phyloP scores from a whole-genome alignment of 2,888 invertebrate species.

The Perizoma affinitatum region DNA sequence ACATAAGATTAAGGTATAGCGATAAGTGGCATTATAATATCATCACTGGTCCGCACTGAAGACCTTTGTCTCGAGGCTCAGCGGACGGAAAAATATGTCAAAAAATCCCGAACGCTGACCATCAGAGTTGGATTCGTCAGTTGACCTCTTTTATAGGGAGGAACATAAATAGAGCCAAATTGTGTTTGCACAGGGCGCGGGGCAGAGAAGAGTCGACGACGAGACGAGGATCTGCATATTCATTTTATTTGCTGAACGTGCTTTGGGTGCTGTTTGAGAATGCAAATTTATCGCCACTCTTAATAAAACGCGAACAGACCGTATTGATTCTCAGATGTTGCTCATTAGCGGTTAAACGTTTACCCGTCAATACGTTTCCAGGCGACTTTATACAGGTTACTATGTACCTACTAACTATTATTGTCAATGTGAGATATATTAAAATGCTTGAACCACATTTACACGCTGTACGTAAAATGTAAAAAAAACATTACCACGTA shows the following conservation, averaged over 20 bases:
- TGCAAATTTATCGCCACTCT: constrained; percentile 80
- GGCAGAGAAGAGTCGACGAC: constrained; percentile 52
- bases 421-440: neutral
- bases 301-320: constrained; percentile 78
- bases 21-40: no score
- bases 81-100: no score
- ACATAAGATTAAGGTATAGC: no score
- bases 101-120: no score
- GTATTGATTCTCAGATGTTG: constrained; percentile 75
- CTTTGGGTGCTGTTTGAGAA: constrained; percentile 65
- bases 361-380: constrained; percentile 6
- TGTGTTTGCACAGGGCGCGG: constrained; percentile 69
- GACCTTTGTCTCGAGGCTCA: no score
- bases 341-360: constrained; percentile 55
- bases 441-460: neutral
- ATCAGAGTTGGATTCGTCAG: no score
- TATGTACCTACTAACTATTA: neutral
- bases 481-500: no score
- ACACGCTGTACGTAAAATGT: no score
- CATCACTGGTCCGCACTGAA: no score
- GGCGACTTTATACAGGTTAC: neutral
- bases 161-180: constrained; percentile 72
- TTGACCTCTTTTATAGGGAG: constrained; percentile 22
- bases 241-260: constrained; percentile 82
- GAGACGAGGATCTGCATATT: constrained; percentile 68